These are phyloP conservation scores for Metallyticus violacea DNA, from an alignment of 2,888 invertebrate species.

Conservation along the genomic window DNA sequence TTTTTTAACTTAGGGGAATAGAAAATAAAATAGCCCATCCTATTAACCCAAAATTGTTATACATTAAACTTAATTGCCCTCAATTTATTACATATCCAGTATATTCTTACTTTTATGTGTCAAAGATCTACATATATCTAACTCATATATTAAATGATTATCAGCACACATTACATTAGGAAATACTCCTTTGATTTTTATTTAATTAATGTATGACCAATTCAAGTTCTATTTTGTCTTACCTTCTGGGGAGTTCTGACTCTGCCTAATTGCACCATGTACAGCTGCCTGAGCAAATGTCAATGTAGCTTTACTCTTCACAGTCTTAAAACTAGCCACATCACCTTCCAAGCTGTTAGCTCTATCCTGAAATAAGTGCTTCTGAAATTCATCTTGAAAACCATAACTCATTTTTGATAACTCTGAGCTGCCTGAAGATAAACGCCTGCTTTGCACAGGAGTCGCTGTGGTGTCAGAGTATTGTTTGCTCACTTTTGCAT, in stretches of 20 bases:
- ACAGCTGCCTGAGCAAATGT: background rate
- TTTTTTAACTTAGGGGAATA: too few relatives aligned
- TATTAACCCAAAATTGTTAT: too few relatives aligned
- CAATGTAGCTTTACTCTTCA: background rate
- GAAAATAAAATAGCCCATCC: too few relatives aligned
- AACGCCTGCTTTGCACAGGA: background rate
- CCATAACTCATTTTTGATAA: slow-evolving; percentile 8
- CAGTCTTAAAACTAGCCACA: background rate
- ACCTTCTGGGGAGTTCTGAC: slow-evolving; percentile 8
- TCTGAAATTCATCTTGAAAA: slow-evolving; percentile 33
- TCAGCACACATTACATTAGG: too few relatives aligned
- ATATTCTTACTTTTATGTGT: too few relatives aligned
- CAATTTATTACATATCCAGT: too few relatives aligned
- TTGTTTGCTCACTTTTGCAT: background rate
- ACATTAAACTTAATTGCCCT: too few relatives aligned
- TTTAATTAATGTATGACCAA: too few relatives aligned
- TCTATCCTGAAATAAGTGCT: slow-evolving; percentile 25
- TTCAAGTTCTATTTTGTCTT: too few relatives aligned
- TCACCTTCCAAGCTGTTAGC: background rate
- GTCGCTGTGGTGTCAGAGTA: background rate
- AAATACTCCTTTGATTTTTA: too few relatives aligned
- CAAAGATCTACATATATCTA: too few relatives aligned
- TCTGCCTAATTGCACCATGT: background rate
- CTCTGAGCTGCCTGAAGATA: background rate
- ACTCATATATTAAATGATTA: too few relatives aligned